These are phyloP conservation scores for Drosophila rufa DNA, from an alignment of 1,140 invertebrate species.

Conservation along the genomic window DNA sequence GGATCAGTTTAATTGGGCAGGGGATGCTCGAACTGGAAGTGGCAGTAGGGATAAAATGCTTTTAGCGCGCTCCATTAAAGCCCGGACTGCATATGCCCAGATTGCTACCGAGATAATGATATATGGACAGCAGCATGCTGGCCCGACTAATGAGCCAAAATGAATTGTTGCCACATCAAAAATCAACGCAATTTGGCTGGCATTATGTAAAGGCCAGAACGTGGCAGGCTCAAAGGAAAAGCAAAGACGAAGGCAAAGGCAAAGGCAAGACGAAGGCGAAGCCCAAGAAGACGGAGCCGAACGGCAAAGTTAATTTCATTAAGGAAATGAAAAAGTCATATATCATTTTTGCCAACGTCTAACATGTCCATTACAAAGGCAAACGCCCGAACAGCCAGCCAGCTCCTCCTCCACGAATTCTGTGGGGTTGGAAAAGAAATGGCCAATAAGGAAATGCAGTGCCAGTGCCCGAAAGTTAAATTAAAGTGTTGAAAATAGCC, in stretches of 20 bases:
- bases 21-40: slow-evolving; percentile 8
- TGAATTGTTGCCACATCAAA: slow-evolving; percentile 82
- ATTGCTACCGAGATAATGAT: slow-evolving; percentile 68
- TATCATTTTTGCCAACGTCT: slow-evolving; percentile 81
- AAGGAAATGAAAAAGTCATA: slow-evolving; percentile 84
- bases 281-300: slow-evolving; percentile 15
- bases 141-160: slow-evolving; percentile 77
- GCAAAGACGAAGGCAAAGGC: slow-evolving; percentile 5
- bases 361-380: slow-evolving; percentile 79
- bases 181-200: slow-evolving; percentile 81
- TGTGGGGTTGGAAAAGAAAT: slow-evolving; percentile 33
- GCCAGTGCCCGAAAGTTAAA: slow-evolving; percentile 67
- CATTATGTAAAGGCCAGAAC: slow-evolving; percentile 73
- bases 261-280: neutral
- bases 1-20: slow-evolving; percentile 44
- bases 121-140: slow-evolving; percentile 74
- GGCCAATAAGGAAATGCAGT: slow-evolving; percentile 56
- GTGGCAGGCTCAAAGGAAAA: slow-evolving; percentile 17
- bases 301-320: slow-evolving; percentile 79
- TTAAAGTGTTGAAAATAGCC: slow-evolving; percentile 77
- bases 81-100: slow-evolving; percentile 48
- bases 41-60: slow-evolving; percentile 35
- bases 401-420: slow-evolving; percentile 18
- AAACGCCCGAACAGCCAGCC: slow-evolving; percentile 34
- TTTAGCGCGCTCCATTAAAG: slow-evolving; percentile 60